Evolutionary conservation across 2,113 vertebrate species (phyloP), one percentile per base, ranked within the genome.

Genomic region (Platycercus adscitus): DNA sequence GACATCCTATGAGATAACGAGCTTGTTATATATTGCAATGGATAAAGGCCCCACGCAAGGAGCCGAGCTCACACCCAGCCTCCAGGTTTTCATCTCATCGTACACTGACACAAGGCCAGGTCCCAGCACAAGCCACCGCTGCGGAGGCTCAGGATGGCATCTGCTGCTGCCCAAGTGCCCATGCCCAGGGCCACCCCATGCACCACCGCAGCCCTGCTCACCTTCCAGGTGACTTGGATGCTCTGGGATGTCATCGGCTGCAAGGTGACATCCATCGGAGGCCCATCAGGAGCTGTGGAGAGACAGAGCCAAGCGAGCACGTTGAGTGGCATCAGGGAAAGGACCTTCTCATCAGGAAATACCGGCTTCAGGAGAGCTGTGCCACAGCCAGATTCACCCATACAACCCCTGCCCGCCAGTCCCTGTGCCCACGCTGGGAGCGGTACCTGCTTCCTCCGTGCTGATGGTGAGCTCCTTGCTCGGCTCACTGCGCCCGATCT

Each of bases 211-310:
- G 29, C 50, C 39, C 31, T 7, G 1, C 93, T 46, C 13, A 99
- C 99, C 99, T 99, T 99, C 99, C 99, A 99, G 17, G 99, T 99
- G 76, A 99, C 99, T 79, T 99, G 98, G 95, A 99, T 99, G 96
- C 99, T 99, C 97, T 99, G 99, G 65, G 99, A 99, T 0, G 99
- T 99, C 95, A 99, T 98, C 0, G 99, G 99, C 97, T 99, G 99
- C 95, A 99, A 95, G 91, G 99, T 99, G 79, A 99, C 99, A 7
- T 99, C 99, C 98, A 99, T 98, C 0, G 99, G 99, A 35, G 99
- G 99, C 26, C 99, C 99, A 28, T 99, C 99, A 0, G 99, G 99
- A 97, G 99, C 99, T 99, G 96, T 2, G 5, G 58, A 31, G 37
- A 75, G 66, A 88, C 17, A 41, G 29, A 81, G 39, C 49, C 63